Conservation (phyloP, 2,113 vertebrate species). For the Oreochromis niloticus region DNA sequence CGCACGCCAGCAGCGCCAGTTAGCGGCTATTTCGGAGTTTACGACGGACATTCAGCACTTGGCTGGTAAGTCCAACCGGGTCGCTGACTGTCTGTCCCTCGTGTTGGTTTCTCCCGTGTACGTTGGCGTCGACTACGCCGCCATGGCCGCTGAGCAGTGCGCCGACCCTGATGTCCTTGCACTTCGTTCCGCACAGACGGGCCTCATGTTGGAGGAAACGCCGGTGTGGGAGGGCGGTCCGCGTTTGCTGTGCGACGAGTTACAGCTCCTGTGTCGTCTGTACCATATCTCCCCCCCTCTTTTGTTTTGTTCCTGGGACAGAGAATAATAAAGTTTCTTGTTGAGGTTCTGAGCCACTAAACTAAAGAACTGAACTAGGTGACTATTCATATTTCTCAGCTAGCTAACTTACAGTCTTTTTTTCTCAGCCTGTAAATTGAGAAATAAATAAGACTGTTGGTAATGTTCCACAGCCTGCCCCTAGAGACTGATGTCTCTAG, state of each 20-base stretch:
- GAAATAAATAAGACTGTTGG: background rate
- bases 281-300: background rate
- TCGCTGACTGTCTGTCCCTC: background rate
- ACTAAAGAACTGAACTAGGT: background rate
- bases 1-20: background rate
- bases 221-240: background rate
- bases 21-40: background rate
- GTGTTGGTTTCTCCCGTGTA: background rate
- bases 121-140: background rate
- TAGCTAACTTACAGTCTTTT: background rate
- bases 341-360: background rate
- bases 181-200: background rate
- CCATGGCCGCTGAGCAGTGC: background rate
- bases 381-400: background rate
- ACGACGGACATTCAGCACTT: background rate
- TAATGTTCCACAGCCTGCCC: background rate
- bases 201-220: background rate
- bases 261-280: no score
- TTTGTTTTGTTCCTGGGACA: background rate
- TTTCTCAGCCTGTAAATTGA: background rate
- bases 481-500: background rate
- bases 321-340: background rate
- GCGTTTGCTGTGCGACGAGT: background rate
- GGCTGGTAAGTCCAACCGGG: background rate
- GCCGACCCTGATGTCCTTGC: accelerated